phyloP scores from a whole-genome alignment of 2,113 vertebrate species.

The Carettochelys insculpta region DNA sequence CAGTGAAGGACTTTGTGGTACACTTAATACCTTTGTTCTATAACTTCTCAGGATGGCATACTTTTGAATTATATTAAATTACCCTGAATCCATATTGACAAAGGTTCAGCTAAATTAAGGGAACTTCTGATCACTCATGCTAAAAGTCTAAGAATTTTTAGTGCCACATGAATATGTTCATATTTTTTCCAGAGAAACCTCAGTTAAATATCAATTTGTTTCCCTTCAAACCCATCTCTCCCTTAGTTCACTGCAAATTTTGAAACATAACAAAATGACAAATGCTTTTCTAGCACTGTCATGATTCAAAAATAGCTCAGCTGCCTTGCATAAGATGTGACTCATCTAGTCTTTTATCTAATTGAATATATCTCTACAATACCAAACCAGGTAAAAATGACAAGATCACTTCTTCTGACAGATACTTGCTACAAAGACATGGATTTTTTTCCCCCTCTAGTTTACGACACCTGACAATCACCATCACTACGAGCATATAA shows the following conservation, averaged over 20 bases:
- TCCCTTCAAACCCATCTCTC: background rate
- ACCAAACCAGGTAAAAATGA: slow-evolving; percentile 44
- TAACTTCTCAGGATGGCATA: background rate
- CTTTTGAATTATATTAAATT: background rate
- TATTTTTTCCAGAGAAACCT: background rate
- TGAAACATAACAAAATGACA: background rate
- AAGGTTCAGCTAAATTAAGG: background rate
- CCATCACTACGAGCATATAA: background rate
- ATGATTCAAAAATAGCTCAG: slow-evolving; percentile 42
- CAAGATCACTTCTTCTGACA: background rate
- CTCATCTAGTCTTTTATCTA: slow-evolving; percentile 18
- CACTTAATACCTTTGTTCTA: background rate
- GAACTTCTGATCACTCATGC: background rate
- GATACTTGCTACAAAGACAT: background rate
- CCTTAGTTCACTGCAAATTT: background rate
- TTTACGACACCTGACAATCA: background rate
- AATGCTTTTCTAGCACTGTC: slow-evolving; percentile 21
- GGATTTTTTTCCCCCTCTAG: background rate
- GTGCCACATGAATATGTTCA: background rate
- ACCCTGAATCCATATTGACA: background rate
- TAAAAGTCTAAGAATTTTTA: background rate
- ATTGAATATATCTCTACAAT: slow-evolving; percentile 45
- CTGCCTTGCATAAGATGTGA: slow-evolving; percentile 1
- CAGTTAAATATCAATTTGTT: slow-evolving; percentile 8
- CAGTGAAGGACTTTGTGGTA: background rate